Base-by-base conservation (phyloP, 2,888 invertebrate species). In the Drosophila cracens region DNA sequence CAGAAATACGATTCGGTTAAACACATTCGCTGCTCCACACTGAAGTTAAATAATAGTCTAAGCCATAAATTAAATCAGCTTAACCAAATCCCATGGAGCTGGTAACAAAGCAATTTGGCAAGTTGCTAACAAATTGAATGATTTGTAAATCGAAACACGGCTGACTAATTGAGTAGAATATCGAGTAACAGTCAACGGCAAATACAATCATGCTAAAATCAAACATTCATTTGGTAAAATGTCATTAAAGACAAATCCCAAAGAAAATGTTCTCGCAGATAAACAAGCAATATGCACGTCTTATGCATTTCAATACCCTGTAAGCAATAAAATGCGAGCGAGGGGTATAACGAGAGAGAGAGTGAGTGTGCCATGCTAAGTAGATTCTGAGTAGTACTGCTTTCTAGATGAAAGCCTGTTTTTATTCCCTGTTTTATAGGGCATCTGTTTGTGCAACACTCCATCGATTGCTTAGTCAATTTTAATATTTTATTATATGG, bases 401-500 rank as follows among this genome's bases (percentile, higher is more conserved):
- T 46, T 46, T 4, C 7, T 25, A 25, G 16, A 4, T 25, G 0
- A 27, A 18, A 4, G 18, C 48, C 4, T 49, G 48, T 13, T 4
- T 43, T 0, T 43, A 21, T 1, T 1, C 21, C 1, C 21, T 1
- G n/a, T 13, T 21, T 49, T 29, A 33, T n/a, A 36, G 31, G 21
- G 11, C 11, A 48, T n/a, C n/a, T 25, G 13, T 4, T 10, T 11
- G 52, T 46, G 46, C 18, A 18, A 13, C 13, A 52, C 6, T 10
- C 11, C 16, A 13, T 10, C 25, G 29, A 18, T 43, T 2, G 25
- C 11, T 68, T 34, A 54, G 29, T 31, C 29, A 68, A 83, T 86
- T 82, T 86, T 65, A 81, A 84, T 81, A 83, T 83, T 83, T 83
- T 73, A 86, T 81, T 70, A 73, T 73, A 59, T 59, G 60, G n/a